Base-by-base conservation (phyloP, 2,888 invertebrate genomes). In the Aporophyla nigra region DNA sequence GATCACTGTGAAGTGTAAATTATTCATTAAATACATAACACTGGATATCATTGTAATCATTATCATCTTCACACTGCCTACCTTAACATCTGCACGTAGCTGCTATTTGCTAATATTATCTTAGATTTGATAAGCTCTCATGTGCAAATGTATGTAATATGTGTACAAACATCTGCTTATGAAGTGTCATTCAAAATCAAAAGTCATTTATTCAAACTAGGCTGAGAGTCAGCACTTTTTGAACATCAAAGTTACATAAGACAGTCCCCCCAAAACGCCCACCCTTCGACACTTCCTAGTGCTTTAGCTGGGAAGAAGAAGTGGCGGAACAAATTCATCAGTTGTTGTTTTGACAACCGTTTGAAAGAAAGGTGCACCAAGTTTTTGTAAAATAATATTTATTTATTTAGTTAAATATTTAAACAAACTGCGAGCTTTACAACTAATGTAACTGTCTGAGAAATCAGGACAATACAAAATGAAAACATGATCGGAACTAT, bases 11-110 rank as follows among this genome's bases (percentile, higher is more conserved):
- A 63, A 75, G 54, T 72, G 14, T 24, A 65, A 63, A 63, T 65
- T 56, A 63, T 33, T 71, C 9, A 46, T 69, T 71, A 68, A 49
- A 40, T 61, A 71, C 61, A 49, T 65, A 59, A 58, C n/a, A 49
- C 56, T 43, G 7, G 27, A 61, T 79, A 65, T 76, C 71, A 74
- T 69, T 82, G 51, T 62, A 71, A 68, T 82, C 74, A 76, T 33
- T 80, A 78, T 78, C 74, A 78, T 78, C 65, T 80, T 63, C 53
- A 70, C 58, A 80, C 73, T 9, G 59, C 65, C 46, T 80, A 59
- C 63, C 46, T 67, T 68, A 58, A 65, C 27, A 53, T 74, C 78
- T 76, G 71, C 63, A 76, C 24, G 49, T 68, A 78, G 56, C 74
- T 62, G 9, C 4, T 68, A 71, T 61, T 79, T 61, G 21, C 54